A percentile compares a stretch with the other conserved stretches of the same genome.
Evolutionary conservation across 2,888 invertebrate species (phyloP).

Genomic region (Lottia gigantea): DNA sequence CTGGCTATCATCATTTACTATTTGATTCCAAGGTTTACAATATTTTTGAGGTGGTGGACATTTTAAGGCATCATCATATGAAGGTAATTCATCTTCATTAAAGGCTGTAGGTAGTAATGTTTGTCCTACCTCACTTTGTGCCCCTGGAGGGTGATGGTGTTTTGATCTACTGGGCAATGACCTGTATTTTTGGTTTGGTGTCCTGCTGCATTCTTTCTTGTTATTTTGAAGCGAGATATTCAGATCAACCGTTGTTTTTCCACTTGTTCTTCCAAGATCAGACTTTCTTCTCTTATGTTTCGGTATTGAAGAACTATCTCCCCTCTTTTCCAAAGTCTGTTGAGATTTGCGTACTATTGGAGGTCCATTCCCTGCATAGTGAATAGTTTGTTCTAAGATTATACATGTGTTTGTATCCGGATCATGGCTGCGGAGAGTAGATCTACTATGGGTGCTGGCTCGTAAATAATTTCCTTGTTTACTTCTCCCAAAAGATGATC

Average conservation of each 20-base stretch:
- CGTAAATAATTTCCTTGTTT: neutral
- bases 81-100: slow-evolving; percentile 56
- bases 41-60: slow-evolving; percentile 4
- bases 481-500: neutral
- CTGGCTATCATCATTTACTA: neutral
- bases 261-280: neutral
- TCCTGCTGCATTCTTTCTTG: neutral
- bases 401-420: no score
- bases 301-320: neutral
- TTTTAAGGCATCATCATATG: slow-evolving; percentile 43
- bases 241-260: neutral
- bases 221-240: no score
- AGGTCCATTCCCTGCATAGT: neutral
- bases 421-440: neutral
- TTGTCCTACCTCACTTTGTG: neutral
- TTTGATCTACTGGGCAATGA: neutral
- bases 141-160: neutral
- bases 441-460: neutral
- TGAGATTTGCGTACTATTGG: neutral
- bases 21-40: neutral
- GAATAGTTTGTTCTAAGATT: neutral
- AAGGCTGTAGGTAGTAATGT: slow-evolving; percentile 35
- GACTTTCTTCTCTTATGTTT: neutral
- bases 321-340: neutral
- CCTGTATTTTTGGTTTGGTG: neutral